Evolutionary conservation across 2,113 vertebrate species (phyloP), one percentile per base, ranked within the genome.

Genomic region (Ancistrus triradiatus): DNA sequence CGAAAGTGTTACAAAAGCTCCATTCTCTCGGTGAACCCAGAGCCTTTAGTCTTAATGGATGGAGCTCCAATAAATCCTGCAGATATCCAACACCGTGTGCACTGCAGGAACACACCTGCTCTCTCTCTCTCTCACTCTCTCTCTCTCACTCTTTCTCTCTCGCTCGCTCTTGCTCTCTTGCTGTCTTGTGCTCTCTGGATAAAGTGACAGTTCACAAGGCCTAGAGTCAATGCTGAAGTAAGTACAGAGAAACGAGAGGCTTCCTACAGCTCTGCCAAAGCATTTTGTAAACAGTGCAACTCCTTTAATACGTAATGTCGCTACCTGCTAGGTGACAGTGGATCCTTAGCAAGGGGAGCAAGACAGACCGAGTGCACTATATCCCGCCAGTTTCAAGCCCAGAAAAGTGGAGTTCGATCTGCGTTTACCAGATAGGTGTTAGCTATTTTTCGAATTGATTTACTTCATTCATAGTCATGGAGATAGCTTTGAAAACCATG

Each of bases 71-170:
- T 76, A 66, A 73, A 73, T 69, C 70, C 75, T 64, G 57, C 18
- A 59, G 61, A 60, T 46, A 63, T 68, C 66, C 57, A 53, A 44
- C 56, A 27, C 40, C 40, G 47, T 6, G 50, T 69, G 72, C 58
- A 62, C 69, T 71, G 79, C 67, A 47, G 49, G 73, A 73, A 77
- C 74, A 72, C 74, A 77, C 53, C 72, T 75, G 50, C 68, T 69
- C 17, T 52, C 2, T 37, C 18, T 19, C 35, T 0, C 25, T 56
- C 17, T 50, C 21, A 50, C 13, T 62, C 40, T 49, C 11, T 38
- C 25, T 17, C 13, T 38, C 2, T 52, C 53, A 25, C 5, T 51
- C 24, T 55, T 28, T 25, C 28, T 4, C 44, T 35, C 19, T 13
- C 8, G 24, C 13, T 31, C 13, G 7, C 24, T 59, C 40, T 46